Evolutionary conservation across 2,888 invertebrate species (phyloP).

Genomic region (Pyrocoelia pectoralis): DNA sequence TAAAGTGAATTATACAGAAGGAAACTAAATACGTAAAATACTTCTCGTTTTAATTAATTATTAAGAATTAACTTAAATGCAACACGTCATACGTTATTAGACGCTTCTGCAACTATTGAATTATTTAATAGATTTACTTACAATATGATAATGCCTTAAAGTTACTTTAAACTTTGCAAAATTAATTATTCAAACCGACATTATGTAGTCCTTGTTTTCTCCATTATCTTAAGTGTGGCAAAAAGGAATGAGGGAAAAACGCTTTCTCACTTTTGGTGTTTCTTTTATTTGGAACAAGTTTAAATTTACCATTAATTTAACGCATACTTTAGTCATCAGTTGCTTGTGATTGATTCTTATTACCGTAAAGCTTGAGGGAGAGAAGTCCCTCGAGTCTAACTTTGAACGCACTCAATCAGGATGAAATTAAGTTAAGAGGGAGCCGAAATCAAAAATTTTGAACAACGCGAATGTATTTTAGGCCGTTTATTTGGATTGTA

Average conservation of each 20-base stretch:
- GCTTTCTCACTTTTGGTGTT: too few species aligned
- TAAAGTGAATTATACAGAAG: conserved; percentile 6
- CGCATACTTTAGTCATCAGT: too few species aligned
- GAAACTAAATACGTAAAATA: conserved; percentile 5
- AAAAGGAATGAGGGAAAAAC: neutral
- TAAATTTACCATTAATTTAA: too few species aligned
- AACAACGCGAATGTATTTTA: too few species aligned
- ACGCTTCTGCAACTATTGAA: neutral
- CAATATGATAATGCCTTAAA: conserved; percentile 3
- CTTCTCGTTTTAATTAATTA: conserved; percentile 3
- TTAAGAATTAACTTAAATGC: neutral
- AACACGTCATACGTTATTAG: neutral
- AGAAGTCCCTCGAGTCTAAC: too few species aligned
- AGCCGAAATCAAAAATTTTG: too few species aligned
- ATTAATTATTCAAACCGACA: neutral
- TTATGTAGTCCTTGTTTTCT: neutral
- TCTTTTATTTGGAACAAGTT: too few species aligned
- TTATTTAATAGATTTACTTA: neutral
- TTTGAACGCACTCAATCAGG: too few species aligned
- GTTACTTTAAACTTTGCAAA: neutral
- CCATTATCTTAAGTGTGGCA: neutral
- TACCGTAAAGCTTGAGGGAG: too few species aligned
- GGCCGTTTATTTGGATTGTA: too few species aligned
- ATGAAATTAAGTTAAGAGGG: too few species aligned
- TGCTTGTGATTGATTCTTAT: too few species aligned